Evolutionary conservation across 2,888 invertebrate species (phyloP), one percentile per base, ranked within the genome.

Genomic region (Drosophila aldrichi): DNA sequence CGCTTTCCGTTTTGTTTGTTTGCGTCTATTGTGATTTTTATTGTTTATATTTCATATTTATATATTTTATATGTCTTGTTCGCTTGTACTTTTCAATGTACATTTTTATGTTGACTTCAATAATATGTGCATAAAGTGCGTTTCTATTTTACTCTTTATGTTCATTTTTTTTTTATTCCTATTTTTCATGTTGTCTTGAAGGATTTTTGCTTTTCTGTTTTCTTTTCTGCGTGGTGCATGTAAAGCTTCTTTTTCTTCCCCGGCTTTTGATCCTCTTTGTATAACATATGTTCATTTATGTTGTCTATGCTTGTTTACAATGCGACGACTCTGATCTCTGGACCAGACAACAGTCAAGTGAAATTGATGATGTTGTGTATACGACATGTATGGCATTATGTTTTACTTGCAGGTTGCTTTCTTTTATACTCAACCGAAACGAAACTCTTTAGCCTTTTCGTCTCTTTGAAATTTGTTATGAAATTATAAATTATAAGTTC

Each of bases 311-410:
- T 76, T 82, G 82, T 64, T 81, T 67, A 70, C 66, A 69, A 71
- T 82, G 71, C 71, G 48, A 62, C 59, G 49, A 77, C 58, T 43
- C 41, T 81, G 48, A 49, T 49, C 84, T 74, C 82, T 82, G 84
- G 82, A 82, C 79, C 84, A 79, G 82, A 81, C 81, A 75, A 67
- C 20, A 66, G 36, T 63, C 70, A 61, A 79, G 62, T 66, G 66
- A 64, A 65, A 85, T 83, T 83, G 69, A 81, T 68, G 59, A 66
- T 69, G 70, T 76, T 63, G 36, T 34, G 64, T 52, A 74, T 73
- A 63, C 61, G 63, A 49, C 60, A 59, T 77, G 77, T 74, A 61
- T 74, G 58, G 44, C 72, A 69, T 75, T 61, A 66, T 77, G 69
- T 62, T 64, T 38, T 40, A 48, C 43, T 51, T 51, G n/a, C 41